Percentiles rank a stretch among this genome's conserved stretches.
phyloP scores from a whole-genome alignment of 2,113 vertebrate species.

The Sardina pilchardus region DNA sequence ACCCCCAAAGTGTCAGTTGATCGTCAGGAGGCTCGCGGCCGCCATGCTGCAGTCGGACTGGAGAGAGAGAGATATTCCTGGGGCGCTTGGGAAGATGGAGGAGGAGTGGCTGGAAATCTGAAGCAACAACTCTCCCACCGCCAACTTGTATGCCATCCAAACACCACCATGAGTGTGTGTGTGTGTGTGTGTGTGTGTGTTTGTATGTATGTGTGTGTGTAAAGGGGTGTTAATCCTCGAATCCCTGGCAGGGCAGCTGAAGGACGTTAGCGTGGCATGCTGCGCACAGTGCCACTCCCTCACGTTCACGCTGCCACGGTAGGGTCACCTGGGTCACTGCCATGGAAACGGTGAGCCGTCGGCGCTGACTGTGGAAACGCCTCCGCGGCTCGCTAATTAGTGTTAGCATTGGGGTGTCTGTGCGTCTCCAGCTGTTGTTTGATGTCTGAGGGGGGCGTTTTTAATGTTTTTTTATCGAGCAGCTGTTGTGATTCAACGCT shows the following conservation, averaged over 20 bases:
- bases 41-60: background rate
- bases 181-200: slow-evolving; percentile 25
- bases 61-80: slow-evolving; percentile 29
- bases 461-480: background rate
- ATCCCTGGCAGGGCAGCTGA: slow-evolving; percentile 40
- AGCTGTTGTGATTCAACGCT: background rate
- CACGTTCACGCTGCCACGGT: slow-evolving; percentile 8
- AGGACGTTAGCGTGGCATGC: slow-evolving; percentile 25
- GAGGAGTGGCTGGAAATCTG: slow-evolving; percentile 11
- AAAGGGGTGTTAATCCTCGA: slow-evolving; percentile 25
- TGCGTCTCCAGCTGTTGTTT: slow-evolving; percentile 11
- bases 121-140: background rate
- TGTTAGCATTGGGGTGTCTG: background rate
- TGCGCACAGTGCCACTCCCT: slow-evolving; percentile 4
- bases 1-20: background rate
- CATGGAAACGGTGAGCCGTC: background rate
- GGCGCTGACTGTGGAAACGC: background rate
- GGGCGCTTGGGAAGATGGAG: background rate
- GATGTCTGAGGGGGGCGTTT: background rate
- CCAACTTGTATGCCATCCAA: slow-evolving; percentile 39
- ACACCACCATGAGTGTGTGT: background rate
- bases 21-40: slow-evolving; percentile 22
- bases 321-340: slow-evolving; percentile 2
- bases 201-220: background rate
- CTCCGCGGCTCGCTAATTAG: background rate